Percentiles rank a stretch among this genome's conserved stretches.
Conservation (phyloP, 2,113 vertebrate species). For the Rattus norvegicus region GRCr8 NC_086032.1:29251001-29251500, state of each 20-base stretch:
- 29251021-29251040: background rate
- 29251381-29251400: background rate
- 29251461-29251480: background rate
- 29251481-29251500: background rate
- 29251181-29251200: background rate
- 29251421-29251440: background rate
- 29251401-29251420: fast-evolving
- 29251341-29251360: background rate
- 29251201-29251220: background rate
- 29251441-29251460: background rate
- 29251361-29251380: background rate
- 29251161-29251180: background rate
- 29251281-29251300: background rate
- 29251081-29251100: too few species aligned
- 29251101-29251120: background rate
- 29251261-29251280: background rate
- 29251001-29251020: background rate
- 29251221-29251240: background rate
- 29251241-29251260: too few species aligned
- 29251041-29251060: background rate
- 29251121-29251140: background rate
- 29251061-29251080: background rate
- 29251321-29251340: background rate
- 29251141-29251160: background rate
- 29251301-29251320: background rate